phyloP scores from a whole-genome alignment of 1,140 invertebrate genomes.

The Cotesia chilonis region DNA sequence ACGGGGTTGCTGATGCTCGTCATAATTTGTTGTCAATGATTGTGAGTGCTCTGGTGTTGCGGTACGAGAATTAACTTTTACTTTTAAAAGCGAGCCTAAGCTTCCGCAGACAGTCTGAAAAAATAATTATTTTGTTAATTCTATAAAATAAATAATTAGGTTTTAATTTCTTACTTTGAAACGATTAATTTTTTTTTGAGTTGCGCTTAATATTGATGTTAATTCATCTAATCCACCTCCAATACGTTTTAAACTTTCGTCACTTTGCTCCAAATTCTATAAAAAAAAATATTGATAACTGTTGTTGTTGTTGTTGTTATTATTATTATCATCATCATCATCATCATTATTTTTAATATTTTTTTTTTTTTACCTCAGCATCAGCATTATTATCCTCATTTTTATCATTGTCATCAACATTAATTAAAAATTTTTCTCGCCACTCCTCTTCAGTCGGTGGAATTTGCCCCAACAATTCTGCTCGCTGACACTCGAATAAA shows the following conservation, averaged over 20 bases:
- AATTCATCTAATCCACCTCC: slow-evolving; percentile 84
- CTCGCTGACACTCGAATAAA: slow-evolving; percentile 76
- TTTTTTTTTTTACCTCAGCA: slow-evolving; percentile 56
- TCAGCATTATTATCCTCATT: slow-evolving; percentile 43
- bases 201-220: slow-evolving; percentile 79
- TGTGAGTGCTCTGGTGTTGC: slow-evolving; percentile 53
- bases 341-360: too few species aligned
- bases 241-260: slow-evolving; percentile 76
- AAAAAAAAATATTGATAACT: slow-evolving; percentile 44
- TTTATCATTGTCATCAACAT: slow-evolving; percentile 39
- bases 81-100: slow-evolving; percentile 71
- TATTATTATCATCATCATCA: too few species aligned
- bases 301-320: slow-evolving; percentile 28
- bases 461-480: slow-evolving; percentile 75
- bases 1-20: not conserved
- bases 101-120: slow-evolving; percentile 73
- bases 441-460: slow-evolving; percentile 74
- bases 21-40: slow-evolving; percentile 32
- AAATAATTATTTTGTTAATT: slow-evolving; percentile 14
- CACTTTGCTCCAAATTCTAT: slow-evolving; percentile 74
- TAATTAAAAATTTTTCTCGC: slow-evolving; percentile 44
- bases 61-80: slow-evolving; percentile 62
- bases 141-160: slow-evolving; percentile 20
- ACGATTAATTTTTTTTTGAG: slow-evolving; percentile 87
- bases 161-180: slow-evolving; percentile 75